Base-by-base conservation (phyloP, 2,888 invertebrate genomes). In the Polymixis lichenea region DNA sequence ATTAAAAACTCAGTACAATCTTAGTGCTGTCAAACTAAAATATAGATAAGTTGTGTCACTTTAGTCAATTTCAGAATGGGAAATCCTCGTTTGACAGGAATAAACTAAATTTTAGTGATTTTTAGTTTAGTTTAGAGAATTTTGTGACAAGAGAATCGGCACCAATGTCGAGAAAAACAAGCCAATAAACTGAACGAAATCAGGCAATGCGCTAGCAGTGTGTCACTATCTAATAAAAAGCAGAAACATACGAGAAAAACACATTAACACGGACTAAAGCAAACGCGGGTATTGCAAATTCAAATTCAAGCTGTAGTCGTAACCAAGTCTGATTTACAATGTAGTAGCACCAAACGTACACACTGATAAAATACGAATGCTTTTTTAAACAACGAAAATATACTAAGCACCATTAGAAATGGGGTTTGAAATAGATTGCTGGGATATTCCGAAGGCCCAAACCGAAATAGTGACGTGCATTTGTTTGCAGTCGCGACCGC, bases 381-480 rank as follows among this genome's bases (percentile, higher is more conserved):
- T 38, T 73, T 82, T 82, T 56, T 32, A 65, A 56, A 8, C 13
- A 66, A 68, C 38, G 13, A 72, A 61, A 69, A 77, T 28, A 17
- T 38, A 38, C n/a, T n/a, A 32, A 66, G 46, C 84, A 72, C 0
- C 56, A 32, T 74, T 74, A 68, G 62, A 72, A 69, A 71, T 72
- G 69, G 71, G 75, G 77, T 80, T 77, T 53, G 43, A 65, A 86
- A 69, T 79, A 38, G 68, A 60, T 71, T 65, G 69, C 75, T 77
- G 62, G 8, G 11, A 60, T 66, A 90, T 90, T 90, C 87, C 87
- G 87, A 85, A 55, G 70, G 87, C 89, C 86, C 78, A 86, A 86
- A 89, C 90, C 89, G 71, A 85, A 90, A 92, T 89, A 89, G 92
- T 93, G 93, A 92, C 89, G 90, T 89, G 90, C 87, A 84, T 89